A percentile compares a stretch with the other conserved stretches of the same genome.
Evolutionary conservation across 2,888 invertebrate species (phyloP).

Genomic region (Apamea crenata): DNA sequence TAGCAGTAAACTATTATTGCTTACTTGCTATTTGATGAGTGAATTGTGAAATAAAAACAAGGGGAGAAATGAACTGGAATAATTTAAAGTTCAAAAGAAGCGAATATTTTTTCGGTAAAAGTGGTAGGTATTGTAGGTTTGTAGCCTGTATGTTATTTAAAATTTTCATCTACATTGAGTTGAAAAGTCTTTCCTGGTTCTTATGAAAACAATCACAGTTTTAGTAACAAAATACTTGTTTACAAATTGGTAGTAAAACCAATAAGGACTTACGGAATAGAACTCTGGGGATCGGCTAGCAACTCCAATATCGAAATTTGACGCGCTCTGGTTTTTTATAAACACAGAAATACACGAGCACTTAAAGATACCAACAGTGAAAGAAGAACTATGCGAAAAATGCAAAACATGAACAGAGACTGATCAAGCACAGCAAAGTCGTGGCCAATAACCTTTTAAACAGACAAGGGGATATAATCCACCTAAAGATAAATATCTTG

Average conservation of each 20-base stretch:
- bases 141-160: neutral
- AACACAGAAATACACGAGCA: neutral
- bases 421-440: too few relatives aligned
- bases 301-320: neutral
- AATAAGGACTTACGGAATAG: neutral
- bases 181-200: neutral
- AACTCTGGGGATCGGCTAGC: neutral
- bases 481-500: neutral
- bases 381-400: too few relatives aligned
- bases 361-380: too few relatives aligned
- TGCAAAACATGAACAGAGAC: too few relatives aligned
- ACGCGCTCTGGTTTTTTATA: neutral
- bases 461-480: neutral
- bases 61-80: neutral
- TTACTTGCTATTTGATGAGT: neutral
- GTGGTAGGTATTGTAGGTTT: too few relatives aligned
- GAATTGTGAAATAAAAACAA: neutral
- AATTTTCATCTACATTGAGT: neutral
- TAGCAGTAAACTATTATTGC: neutral
- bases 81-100: neutral
- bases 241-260: neutral
- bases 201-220: neutral
- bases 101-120: neutral
- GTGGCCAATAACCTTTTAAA: neutral
- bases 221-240: neutral